These are phyloP conservation scores for Amphibalanus amphitrite DNA, from an alignment of 1,140 invertebrate species.

Conservation along the genomic window DNA sequence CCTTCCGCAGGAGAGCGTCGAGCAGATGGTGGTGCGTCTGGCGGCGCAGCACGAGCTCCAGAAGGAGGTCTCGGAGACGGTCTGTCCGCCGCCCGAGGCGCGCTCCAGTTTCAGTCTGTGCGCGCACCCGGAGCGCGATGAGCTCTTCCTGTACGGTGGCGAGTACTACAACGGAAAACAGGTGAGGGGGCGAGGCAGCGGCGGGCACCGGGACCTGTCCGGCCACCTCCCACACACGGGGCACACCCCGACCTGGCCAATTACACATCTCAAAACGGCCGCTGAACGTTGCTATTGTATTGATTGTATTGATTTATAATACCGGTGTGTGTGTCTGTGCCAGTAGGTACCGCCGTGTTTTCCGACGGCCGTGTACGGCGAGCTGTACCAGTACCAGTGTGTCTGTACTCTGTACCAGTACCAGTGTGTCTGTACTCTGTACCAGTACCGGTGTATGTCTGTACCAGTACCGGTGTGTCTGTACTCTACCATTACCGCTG, in stretches of 20 bases:
- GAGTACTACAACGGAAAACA: slow-evolving; percentile 81
- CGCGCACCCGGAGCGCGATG: slow-evolving; percentile 69
- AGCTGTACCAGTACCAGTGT: too few species aligned
- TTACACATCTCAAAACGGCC: too few species aligned
- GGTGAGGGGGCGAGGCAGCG: slow-evolving; percentile 33
- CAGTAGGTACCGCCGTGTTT: too few species aligned
- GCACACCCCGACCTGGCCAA: too few species aligned
- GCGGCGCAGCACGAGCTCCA: slow-evolving; percentile 50
- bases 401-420: too few species aligned
- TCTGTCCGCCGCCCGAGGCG: slow-evolving; percentile 42
- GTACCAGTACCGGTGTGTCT: too few species aligned
- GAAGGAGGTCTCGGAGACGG: slow-evolving; percentile 48
- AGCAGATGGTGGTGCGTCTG: background rate
- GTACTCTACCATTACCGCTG: slow-evolving; percentile 48
- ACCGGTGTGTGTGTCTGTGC: background rate
- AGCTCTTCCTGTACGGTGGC: slow-evolving; percentile 77
- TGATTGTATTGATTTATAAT: slow-evolving; percentile 12
- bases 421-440: background rate
- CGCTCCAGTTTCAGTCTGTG: slow-evolving; percentile 63
- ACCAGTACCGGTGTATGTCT: slow-evolving; percentile 2
- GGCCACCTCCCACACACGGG: too few species aligned
- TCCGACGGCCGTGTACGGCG: too few species aligned
- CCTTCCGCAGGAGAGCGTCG: background rate
- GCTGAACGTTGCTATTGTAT: background rate
- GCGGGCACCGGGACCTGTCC: too few species aligned